Conservation (phyloP, 2,888 invertebrate genomes). For the Baccha elongata region DNA sequence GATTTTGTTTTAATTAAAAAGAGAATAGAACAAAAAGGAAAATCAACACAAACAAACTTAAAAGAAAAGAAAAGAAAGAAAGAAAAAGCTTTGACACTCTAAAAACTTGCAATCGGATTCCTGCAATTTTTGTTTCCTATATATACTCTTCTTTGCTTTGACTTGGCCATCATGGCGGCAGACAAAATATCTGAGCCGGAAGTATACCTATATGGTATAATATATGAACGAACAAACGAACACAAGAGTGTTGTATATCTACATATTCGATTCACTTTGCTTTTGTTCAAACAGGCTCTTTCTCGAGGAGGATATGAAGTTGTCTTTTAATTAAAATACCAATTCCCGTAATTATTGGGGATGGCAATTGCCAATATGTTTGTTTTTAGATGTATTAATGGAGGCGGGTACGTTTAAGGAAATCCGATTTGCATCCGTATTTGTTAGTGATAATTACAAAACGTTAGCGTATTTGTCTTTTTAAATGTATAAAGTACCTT, state of each 20-base stretch:
- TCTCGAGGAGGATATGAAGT: conserved; percentile 45
- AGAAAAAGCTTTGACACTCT: conserved; percentile 52
- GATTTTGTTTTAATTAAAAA: conserved; percentile 73
- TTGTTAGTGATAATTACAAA: conserved; percentile 58
- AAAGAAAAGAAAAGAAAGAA: background rate
- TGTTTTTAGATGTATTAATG: conserved; percentile 12
- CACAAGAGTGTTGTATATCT: conserved; percentile 29
- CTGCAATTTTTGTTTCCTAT: conserved; percentile 43
- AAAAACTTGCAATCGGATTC: conserved; percentile 57
- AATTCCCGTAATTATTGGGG: conserved; percentile 64
- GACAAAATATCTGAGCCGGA: conserved; percentile 10
- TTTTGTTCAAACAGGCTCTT: conserved; percentile 46
- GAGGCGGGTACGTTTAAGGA: conserved; percentile 7
- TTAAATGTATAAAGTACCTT: too few species aligned
- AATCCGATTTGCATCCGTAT: conserved; percentile 59
- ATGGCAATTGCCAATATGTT: conserved; percentile 36
- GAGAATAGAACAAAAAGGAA: conserved; percentile 33
- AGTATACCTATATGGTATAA: background rate
- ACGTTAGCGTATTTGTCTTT: background rate
- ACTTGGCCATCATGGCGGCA: background rate
- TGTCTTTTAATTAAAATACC: conserved; percentile 73
- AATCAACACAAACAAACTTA: conserved; percentile 26
- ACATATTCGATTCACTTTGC: conserved; percentile 50
- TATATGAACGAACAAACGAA: too few species aligned
- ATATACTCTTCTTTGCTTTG: background rate